These are phyloP conservation scores for Chirona hameri DNA, from an alignment of 2,888 invertebrate species.

Conservation along the genomic window DNA sequence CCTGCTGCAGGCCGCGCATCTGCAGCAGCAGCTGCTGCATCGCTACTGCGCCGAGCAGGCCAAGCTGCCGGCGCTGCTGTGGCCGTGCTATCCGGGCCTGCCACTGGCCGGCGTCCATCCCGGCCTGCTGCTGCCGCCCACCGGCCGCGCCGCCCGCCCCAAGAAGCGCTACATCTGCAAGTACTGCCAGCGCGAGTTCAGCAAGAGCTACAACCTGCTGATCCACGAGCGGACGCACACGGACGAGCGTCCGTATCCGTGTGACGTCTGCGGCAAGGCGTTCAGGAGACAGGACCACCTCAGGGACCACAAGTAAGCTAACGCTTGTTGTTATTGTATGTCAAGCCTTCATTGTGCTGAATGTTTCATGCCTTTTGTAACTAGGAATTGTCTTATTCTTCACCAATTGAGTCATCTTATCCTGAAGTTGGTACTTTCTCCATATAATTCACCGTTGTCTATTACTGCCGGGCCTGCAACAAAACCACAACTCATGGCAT, in stretches of 20 bases:
- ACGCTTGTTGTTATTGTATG: too few species aligned
- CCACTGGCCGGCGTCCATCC: background rate
- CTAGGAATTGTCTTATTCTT: too few species aligned
- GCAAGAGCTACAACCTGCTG: constrained; percentile 55
- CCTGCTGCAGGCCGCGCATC: constrained; percentile 22
- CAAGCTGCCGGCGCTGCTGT: constrained; percentile 7
- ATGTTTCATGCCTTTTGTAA: too few species aligned
- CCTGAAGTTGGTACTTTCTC: too few species aligned
- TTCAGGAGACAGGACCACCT: constrained; percentile 54
- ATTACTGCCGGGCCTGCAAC: too few species aligned
- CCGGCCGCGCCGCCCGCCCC: constrained; percentile 46
- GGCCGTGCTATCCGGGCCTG: constrained; percentile 13
- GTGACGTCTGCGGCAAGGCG: constrained; percentile 54
- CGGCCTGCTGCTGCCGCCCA: background rate
- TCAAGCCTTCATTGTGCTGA: too few species aligned
- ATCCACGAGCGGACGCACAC: constrained; percentile 57
- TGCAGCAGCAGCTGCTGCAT: constrained; percentile 23
- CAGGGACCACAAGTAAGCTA: constrained; percentile 41
- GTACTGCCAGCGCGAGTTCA: constrained; percentile 54
- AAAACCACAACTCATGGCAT: too few species aligned
- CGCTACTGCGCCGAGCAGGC: background rate
- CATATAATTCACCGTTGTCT: too few species aligned
- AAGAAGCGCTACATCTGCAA: constrained; percentile 55
- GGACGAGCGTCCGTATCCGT: constrained; percentile 55
- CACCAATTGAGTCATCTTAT: too few species aligned